phyloP scores from a whole-genome alignment of 1,140 invertebrate species.

The Drosophila tristis region DNA sequence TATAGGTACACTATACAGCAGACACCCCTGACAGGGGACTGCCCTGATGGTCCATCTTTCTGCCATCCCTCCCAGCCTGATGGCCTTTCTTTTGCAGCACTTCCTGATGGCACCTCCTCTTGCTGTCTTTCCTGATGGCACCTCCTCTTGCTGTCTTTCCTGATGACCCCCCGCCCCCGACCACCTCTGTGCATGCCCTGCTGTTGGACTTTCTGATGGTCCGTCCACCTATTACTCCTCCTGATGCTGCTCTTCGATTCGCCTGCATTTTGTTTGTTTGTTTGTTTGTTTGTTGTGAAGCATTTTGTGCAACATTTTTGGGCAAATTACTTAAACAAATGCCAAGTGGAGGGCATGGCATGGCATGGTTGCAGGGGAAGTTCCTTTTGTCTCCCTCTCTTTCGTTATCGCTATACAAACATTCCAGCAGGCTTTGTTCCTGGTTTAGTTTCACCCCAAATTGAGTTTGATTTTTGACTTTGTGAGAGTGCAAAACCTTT shows the following conservation, averaged over 20 bases:
- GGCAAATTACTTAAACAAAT: constrained; percentile 72
- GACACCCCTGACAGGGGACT: constrained; percentile 14
- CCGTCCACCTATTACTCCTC: constrained; percentile 10
- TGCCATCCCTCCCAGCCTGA: no score
- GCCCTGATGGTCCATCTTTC: neutral
- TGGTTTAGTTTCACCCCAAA: constrained; percentile 27
- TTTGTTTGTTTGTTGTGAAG: constrained; percentile 25
- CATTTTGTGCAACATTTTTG: constrained; percentile 72
- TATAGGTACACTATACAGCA: constrained; percentile 34
- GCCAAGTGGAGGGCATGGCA: constrained; percentile 36
- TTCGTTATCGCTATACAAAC: constrained; percentile 35
- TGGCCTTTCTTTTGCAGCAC: no score
- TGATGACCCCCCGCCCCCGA: no score
- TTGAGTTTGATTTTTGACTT: constrained; percentile 31
- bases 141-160: no score
- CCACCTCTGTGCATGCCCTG: no score
- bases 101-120: no score
- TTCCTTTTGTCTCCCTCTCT: neutral
- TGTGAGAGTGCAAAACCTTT: neutral
- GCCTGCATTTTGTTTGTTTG: constrained; percentile 49
- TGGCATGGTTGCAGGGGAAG: constrained; percentile 15
- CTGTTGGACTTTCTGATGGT: neutral
- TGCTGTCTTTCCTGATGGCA: no score
- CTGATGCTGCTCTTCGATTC: constrained; percentile 32
- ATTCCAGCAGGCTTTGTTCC: constrained; percentile 38